phyloP scores from a whole-genome alignment of 2,888 invertebrate species.

The Anthrax anthrax region DNA sequence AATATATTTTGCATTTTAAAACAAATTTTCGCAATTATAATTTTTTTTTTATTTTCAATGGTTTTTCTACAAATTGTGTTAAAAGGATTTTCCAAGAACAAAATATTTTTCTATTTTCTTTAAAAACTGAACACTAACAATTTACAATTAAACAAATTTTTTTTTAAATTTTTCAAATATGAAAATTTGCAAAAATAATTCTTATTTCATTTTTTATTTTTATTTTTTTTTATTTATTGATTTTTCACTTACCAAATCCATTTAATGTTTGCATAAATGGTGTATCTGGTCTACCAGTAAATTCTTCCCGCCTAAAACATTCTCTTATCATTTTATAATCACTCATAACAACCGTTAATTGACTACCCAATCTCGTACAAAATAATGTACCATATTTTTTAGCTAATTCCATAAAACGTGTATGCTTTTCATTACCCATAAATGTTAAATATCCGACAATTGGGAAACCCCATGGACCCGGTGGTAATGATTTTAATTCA shows the following conservation, averaged over 20 bases:
- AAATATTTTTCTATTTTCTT: no score
- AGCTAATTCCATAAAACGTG: slow-evolving; percentile 61
- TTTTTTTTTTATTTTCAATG: no score
- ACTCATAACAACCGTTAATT: slow-evolving; percentile 71
- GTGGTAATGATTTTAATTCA: slow-evolving; percentile 47
- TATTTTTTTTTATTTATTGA: background rate
- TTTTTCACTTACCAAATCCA: slow-evolving; percentile 65
- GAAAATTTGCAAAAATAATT: no score
- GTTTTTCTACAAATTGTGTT: no score
- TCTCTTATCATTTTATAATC: slow-evolving; percentile 76
- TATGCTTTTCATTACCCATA: slow-evolving; percentile 59
- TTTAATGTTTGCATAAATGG: slow-evolving; percentile 75
- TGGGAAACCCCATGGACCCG: slow-evolving; percentile 80
- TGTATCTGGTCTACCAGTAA: slow-evolving; percentile 75
- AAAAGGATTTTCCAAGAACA: no score
- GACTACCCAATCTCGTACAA: slow-evolving; percentile 65
- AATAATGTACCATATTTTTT: slow-evolving; percentile 68
- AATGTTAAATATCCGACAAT: slow-evolving; percentile 72
- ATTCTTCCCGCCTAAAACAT: slow-evolving; percentile 72
- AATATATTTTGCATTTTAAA: no score
- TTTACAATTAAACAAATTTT: no score
- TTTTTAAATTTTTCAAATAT: no score
- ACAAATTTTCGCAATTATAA: no score
- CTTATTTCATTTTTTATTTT: no score
- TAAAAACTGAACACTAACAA: no score